phyloP scores from a whole-genome alignment of 2,797 vertebrate genomes.

The Mormyrops boulengeri region DNA sequence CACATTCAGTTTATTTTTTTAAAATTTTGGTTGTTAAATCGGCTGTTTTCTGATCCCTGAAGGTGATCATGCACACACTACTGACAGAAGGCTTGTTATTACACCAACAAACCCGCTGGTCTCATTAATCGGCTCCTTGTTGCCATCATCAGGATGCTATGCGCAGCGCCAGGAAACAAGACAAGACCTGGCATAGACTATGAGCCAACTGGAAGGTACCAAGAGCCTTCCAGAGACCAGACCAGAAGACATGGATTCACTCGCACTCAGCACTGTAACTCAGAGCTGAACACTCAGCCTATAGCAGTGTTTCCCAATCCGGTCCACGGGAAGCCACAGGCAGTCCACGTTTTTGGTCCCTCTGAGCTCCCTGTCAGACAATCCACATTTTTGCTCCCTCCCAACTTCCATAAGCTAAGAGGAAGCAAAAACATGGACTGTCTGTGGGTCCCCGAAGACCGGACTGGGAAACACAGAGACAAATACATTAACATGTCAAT shows the following conservation, averaged over 20 bases:
- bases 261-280: not conserved
- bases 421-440: not conserved
- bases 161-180: not conserved
- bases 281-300: not conserved
- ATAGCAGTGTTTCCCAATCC: not conserved
- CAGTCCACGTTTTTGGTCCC: not conserved
- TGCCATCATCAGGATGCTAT: not conserved
- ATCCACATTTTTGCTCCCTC: not conserved
- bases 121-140: too few species aligned
- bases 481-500: not conserved
- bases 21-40: not conserved
- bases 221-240: not conserved
- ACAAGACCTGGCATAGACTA: not conserved
- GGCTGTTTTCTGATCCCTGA: not conserved
- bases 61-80: not conserved
- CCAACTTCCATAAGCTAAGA: not conserved
- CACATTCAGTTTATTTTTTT: not conserved
- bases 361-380: not conserved
- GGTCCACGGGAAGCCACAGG: not conserved
- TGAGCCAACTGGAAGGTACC: not conserved
- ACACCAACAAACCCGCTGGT: not conserved
- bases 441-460: not conserved
- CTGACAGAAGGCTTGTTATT: not conserved
- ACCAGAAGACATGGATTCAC: not conserved
- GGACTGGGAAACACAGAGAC: not conserved